A percentile compares a stretch with the other conserved stretches of the same genome.
phyloP scores from a whole-genome alignment of 2,888 invertebrate species.

The Cheilosia impressa region DNA sequence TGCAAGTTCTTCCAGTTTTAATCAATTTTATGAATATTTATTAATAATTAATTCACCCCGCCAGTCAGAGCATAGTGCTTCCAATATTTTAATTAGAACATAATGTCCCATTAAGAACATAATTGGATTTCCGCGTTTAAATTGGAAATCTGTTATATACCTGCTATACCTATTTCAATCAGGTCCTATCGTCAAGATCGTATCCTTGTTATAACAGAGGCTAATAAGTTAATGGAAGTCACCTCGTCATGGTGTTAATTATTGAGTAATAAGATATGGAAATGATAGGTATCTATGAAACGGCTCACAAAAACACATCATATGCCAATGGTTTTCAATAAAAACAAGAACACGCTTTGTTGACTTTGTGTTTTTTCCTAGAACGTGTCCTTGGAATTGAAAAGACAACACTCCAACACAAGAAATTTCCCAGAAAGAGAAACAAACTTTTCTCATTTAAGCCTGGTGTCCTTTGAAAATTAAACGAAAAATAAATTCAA shows the following conservation, averaged over 20 bases:
- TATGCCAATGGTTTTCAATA: conserved; percentile 26
- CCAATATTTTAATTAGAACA: conserved; percentile 53
- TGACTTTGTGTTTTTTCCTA: conserved; percentile 1
- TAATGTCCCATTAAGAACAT: conserved; percentile 4
- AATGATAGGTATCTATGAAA: neutral
- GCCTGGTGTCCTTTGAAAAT: conserved; percentile 16
- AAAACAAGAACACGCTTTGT: conserved; percentile 6
- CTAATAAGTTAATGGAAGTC: conserved; percentile 4
- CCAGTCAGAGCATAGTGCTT: neutral
- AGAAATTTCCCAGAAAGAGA: conserved; percentile 7
- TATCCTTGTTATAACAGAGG: neutral
- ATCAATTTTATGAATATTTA: conserved; percentile 30
- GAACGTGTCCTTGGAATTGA: conserved; percentile 11
- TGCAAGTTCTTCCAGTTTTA: conserved; percentile 2
- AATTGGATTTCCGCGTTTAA: conserved; percentile 26
- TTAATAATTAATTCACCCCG: conserved; percentile 23
- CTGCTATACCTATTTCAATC: neutral
- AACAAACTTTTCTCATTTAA: conserved; percentile 67
- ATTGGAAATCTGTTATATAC: conserved; percentile 21
- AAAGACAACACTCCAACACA: neutral
- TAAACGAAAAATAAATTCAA: conserved; percentile 42
- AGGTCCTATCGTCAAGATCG: neutral
- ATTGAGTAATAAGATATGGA: neutral
- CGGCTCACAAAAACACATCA: neutral
- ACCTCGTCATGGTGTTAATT: conserved; percentile 9